Base-by-base conservation (phyloP, 2,888 invertebrate species). In the Diaprepes abbreviatus region DNA sequence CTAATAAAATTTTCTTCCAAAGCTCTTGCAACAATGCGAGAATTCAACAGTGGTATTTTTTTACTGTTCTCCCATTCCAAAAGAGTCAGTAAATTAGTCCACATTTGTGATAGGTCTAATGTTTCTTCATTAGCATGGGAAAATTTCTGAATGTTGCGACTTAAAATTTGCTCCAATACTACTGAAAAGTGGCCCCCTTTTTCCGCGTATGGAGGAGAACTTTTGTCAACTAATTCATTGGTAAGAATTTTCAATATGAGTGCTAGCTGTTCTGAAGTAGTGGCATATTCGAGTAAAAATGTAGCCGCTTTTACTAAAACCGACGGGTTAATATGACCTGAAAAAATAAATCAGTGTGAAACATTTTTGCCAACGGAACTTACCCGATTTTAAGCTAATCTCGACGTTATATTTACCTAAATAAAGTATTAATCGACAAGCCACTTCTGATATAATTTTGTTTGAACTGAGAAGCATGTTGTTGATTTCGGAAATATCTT, bases 61-160 rank as follows among this genome's bases (percentile, higher is more conserved):
- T 81, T 80, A 31, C 87, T 87, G 72, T 87, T 88, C 81, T 92
- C 91, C 92, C 91, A 92, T 74, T 90, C 78, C 62, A 83, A 74
- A 45, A 83, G 71, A 16, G 76, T 79, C 9, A 82, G 75, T 62
- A 85, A 74, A 77, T 85, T 85, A 3, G 74, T 72, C 83, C 83
- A 85, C 78, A 83, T 80, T 72, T 80, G 80, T 6, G 78, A 74
- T 24, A 80, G 75, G 74, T 81, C 79, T 3, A 73, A 66, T 31
- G 75, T 76, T 33, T 80, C 78, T 40, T 79, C 78, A 60, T 78
- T 71, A 48, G 73, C 72, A 2, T 67, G 72, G n/a, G 74, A 73
- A 58, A 74, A 76, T 59, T 79, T 79, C 50, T 80, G 78, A 31
- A 79, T 75, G 55, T 80, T 77, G 71, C 79, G 77, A 38, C 78